Evolutionary conservation across 1,140 invertebrate species (phyloP), one percentile per base, ranked within the genome.

Genomic region (Drosophila takahashii): DNA sequence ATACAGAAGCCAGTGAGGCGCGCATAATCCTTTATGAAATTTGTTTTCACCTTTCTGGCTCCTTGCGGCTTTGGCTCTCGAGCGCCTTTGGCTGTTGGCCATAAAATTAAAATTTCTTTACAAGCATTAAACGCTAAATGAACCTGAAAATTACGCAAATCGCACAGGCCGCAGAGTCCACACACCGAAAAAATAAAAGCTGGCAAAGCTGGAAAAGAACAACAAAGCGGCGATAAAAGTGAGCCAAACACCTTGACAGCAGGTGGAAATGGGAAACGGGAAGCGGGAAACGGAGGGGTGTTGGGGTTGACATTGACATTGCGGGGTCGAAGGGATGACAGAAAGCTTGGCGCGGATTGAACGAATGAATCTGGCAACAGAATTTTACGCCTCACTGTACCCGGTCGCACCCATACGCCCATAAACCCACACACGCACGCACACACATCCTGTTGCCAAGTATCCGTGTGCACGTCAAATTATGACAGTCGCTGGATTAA

Each of bases 81-180:
- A 52, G 61, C 64, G 54, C 76, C 60, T 69, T 89, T 84, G 83
- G 81, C 79, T 72, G 62, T 74, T 77, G 72, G 66, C 84, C 84
- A 89, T 91, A 80, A 90, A 85, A 85, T 91, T 90, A 89, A 90
- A 90, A 90, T 90, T 85, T 78, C 75, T 86, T 91, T 86, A 91
- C 89, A 91, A 86, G 81, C 89, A 91, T 91, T 91, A 89, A 89
- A 91, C 76, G 85, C 89, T 83, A 85, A 91, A 91, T 91, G 89
- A 91, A 91, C 76, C 89, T 89, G 89, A 91, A 91, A 91, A 91
- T 91, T 89, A 90, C 89, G 85, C 81, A 91, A 91, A 91, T 89
- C 84, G 85, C 61, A 50, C 66, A 61, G 57, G 42, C 73, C 57
- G 34, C 36, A 47, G 37, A 37, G 54, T 47, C 34, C 41, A 45